Evolutionary conservation across 1,140 invertebrate species (phyloP).

Genomic region (Armadillidium nasatum): DNA sequence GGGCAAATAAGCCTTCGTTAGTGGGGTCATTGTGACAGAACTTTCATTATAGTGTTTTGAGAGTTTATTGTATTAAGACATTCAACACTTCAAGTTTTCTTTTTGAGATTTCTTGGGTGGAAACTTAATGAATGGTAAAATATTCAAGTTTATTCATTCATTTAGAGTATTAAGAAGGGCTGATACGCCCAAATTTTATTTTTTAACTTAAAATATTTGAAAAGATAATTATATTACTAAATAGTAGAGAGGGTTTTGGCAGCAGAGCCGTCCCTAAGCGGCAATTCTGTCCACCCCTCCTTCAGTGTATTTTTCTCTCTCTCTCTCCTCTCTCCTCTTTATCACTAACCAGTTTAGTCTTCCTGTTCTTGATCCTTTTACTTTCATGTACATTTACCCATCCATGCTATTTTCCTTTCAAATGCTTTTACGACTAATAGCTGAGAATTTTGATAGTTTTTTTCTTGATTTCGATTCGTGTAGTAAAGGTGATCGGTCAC

Average conservation of each 20-base stretch:
- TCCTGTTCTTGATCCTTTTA: neutral
- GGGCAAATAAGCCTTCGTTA: neutral
- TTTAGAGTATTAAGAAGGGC: neutral
- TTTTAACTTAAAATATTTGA: neutral
- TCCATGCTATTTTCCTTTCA: neutral
- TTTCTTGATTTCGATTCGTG: neutral
- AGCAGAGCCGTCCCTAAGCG: neutral
- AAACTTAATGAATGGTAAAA: neutral
- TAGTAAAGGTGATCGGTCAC: neutral
- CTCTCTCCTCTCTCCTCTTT: neutral
- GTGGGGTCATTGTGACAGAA: neutral
- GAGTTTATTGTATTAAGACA: neutral
- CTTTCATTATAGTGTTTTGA: neutral
- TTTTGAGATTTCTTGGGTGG: neutral
- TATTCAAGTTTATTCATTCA: neutral
- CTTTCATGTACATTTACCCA: too few species aligned
- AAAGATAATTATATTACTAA: neutral
- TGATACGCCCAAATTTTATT: neutral
- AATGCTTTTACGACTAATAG: neutral
- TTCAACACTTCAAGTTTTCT: neutral
- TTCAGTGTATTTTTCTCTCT: neutral
- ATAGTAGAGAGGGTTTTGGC: neutral
- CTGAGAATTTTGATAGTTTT: neutral
- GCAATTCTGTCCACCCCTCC: constrained; percentile 7
- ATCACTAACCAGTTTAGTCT: neutral